Base-by-base conservation (phyloP, 2,797 vertebrate genomes). In the Linurgus olivaceus region DNA sequence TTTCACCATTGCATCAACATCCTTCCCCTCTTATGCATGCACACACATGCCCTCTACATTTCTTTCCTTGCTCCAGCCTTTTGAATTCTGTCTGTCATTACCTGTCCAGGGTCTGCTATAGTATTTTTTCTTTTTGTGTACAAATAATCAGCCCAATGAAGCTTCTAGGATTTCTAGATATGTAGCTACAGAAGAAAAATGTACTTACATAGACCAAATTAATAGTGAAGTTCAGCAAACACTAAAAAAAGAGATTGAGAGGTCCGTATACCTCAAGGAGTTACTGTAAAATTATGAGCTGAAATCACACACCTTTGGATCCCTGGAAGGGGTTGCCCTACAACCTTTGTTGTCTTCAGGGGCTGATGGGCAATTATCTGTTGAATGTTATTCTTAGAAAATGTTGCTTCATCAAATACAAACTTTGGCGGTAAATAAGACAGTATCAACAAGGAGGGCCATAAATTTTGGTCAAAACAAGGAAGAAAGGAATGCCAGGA, bases 1-100 rank as follows among this genome's bases (percentile, higher is more conserved):
- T 61, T 85, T 83, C 45, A 50, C 50, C 50, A 42, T 28, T 45
- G 35, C 33, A 77, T 59, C 48, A 76, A 21, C 10, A 48, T 26
- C 26, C 40, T 88, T 37, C 23, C 23, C 23, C 16, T 55, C 42
- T 38, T n/a, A 38, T 7, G 14, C 7, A 7, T 0, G 0, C 0
- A 2, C 9, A n/a, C 7, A 26, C 28, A 45, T 6, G 17, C 9
- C 4, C 8, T 7, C 31, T 42, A 29, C 9, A 31, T 42, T 90
- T 86, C 59, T 78, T 62, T 70, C 55, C 37, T 47, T 86, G 44
- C 59, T 75, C 73, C 58, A 73, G 19, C 31, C 33, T 87, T 51
- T 16, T 73, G 47, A 89, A 93, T 70, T 52, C 45, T 12, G 9
- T 59, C 67, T 67, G 21, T 72, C 44, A 68, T 65, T 26, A 67